These are phyloP conservation scores for Polymixis flavicincta DNA, from an alignment of 2,888 invertebrate species.

Conservation along the genomic window DNA sequence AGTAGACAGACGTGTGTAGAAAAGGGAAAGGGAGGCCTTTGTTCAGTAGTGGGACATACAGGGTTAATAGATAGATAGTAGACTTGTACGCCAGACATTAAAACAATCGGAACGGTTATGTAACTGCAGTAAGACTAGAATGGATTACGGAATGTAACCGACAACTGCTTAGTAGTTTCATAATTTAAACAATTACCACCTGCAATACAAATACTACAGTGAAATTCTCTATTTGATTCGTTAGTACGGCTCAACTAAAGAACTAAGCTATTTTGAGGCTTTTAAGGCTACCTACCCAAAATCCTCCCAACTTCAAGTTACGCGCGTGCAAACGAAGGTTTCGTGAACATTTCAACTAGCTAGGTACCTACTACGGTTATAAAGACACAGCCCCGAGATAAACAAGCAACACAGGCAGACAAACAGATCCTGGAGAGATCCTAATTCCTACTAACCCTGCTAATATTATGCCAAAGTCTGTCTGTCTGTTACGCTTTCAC, in stretches of 20 bases:
- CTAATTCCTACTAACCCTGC: too few species aligned
- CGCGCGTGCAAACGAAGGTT: background rate
- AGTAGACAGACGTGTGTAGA: background rate
- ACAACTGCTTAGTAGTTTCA: slow-evolving; percentile 10
- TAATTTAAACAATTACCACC: slow-evolving; percentile 24
- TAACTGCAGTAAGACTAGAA: slow-evolving; percentile 17
- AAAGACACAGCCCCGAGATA: background rate
- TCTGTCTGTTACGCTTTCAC: too few species aligned
- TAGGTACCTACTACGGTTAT: background rate
- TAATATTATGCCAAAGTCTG: too few species aligned
- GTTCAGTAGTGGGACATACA: background rate
- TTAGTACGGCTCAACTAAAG: background rate
- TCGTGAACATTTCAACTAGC: background rate
- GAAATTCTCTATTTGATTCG: background rate
- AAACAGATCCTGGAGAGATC: too few species aligned
- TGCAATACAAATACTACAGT: slow-evolving; percentile 12
- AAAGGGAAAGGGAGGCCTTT: background rate
- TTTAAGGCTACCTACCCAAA: background rate
- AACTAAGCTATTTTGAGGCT: background rate
- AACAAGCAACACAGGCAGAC: background rate
- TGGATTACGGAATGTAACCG: slow-evolving; percentile 13
- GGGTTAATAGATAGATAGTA: background rate
- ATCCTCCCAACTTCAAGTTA: background rate
- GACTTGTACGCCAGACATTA: background rate
- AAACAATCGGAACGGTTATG: slow-evolving; percentile 4